Conservation (phyloP, 2,113 vertebrate species). For the Coryphaenoides rupestris region DNA sequence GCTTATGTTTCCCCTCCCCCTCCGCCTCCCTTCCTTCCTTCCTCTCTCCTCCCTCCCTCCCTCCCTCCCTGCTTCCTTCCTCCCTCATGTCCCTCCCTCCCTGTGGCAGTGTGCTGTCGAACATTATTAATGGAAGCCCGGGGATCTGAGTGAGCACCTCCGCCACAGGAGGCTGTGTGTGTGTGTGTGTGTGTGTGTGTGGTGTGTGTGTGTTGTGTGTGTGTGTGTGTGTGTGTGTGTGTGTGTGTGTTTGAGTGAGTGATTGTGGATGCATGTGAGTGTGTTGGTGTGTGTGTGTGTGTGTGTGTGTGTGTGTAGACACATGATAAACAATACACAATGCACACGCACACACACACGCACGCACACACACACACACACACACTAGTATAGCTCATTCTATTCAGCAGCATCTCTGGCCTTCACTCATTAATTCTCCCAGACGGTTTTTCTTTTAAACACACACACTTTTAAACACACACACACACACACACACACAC, state of each 20-base stretch:
- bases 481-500: constrained; percentile 11
- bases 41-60: constrained; percentile 4
- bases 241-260: too few relatives aligned
- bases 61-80: constrained; percentile 2
- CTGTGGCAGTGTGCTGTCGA: not conserved
- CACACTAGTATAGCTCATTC: too few relatives aligned
- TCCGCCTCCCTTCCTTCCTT: constrained; percentile 6
- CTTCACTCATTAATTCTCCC: constrained; percentile 31
- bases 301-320: constrained; percentile 2
- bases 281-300: too few relatives aligned
- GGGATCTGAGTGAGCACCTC: too few relatives aligned
- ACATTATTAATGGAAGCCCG: too few relatives aligned
- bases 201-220: too few relatives aligned
- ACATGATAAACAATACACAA: too few relatives aligned
- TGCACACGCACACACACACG: not conserved
- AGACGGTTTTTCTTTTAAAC: constrained; percentile 5
- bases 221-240: too few relatives aligned
- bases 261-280: too few relatives aligned
- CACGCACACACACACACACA: constrained; percentile 15
- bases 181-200: too few relatives aligned
- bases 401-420: constrained; percentile 28
- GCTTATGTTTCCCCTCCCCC: constrained; percentile 5
- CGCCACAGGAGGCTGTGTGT: too few relatives aligned
- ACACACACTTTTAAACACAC: constrained; percentile 17
- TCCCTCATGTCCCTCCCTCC: constrained; percentile 24